phyloP scores from a whole-genome alignment of 2,888 invertebrate species.

The Limnephilus auricula region DNA sequence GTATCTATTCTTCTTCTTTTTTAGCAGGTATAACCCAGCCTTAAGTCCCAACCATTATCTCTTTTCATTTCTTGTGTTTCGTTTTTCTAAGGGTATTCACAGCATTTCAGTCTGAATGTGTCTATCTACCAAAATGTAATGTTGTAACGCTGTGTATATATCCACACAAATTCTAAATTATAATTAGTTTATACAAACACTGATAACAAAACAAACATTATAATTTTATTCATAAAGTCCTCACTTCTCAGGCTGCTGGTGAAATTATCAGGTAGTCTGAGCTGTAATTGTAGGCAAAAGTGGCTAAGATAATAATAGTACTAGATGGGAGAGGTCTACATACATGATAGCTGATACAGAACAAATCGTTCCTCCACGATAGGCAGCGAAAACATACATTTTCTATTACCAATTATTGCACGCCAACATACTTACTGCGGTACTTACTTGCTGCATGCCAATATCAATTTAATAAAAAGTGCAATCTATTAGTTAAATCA shows the following conservation, averaged over 20 bases:
- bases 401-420: not conserved
- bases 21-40: no score
- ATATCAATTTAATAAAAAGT: not conserved
- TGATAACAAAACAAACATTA: not conserved
- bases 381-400: constrained; percentile 5
- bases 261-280: not conserved
- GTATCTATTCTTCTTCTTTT: no score
- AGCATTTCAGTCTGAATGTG: no score
- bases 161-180: no score
- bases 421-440: not conserved
- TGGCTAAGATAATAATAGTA: not conserved
- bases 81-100: no score
- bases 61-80: no score
- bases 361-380: not conserved
- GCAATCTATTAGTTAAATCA: not conserved
- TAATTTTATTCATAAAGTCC: not conserved
- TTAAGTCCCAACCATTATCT: no score
- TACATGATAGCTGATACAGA: not conserved
- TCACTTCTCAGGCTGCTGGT: not conserved
- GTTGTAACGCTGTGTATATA: no score
- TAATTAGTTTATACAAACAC: no score
- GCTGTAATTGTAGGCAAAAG: not conserved
- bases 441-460: not conserved
- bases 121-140: no score
- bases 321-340: not conserved